Base-by-base conservation (phyloP, 2,888 invertebrate genomes). In the Alentia gelatinosa region DNA sequence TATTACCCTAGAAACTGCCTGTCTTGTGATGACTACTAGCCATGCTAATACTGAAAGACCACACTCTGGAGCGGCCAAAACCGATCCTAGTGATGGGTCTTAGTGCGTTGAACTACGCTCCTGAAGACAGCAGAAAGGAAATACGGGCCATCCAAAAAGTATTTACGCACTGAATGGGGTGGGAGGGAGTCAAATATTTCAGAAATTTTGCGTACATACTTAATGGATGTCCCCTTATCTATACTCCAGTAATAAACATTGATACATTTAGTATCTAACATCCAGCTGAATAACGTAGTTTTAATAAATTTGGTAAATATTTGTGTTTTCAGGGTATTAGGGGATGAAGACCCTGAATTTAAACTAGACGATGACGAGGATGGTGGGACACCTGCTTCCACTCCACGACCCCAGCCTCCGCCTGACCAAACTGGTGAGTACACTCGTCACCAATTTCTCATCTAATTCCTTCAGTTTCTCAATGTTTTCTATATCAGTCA, bases 31-130 rank as follows among this genome's bases (percentile, higher is more conserved):
- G 94, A 95, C 94, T 94, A 94, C 92, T 93, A 91, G 94, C 94
- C 94, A 95, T 94, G 95, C 94, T 94, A 95, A 95, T 95, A 95
- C 94, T 92, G 94, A 94, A 93, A 90, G 92, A 91, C 91, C 91
- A 91, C 79, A 75, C 91, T 83, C 19, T 91, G 93, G 84, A 90
- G 93, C 92, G 93, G 93, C 50, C 94, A 94, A 39, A 56, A 37
- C 26, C 19, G 35, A 93, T 93, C 26, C 91, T 92, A 68, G 92
- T 92, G 90, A 42, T 91, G 90, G 92, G 89, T 84, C 91, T 63
- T 93, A 30, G 89, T 94, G 94, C 93, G 94, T 94, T 93, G 91
- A 93, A 84, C 35, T 33, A 33, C 37, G 35, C 56, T 63, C n/a
- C 93, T 93, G 93, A 93, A 92, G 92, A 91, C 84, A 92, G 86